Base-by-base conservation (phyloP, 2,888 invertebrate genomes). In the Trissoscelio sp. region DNA sequence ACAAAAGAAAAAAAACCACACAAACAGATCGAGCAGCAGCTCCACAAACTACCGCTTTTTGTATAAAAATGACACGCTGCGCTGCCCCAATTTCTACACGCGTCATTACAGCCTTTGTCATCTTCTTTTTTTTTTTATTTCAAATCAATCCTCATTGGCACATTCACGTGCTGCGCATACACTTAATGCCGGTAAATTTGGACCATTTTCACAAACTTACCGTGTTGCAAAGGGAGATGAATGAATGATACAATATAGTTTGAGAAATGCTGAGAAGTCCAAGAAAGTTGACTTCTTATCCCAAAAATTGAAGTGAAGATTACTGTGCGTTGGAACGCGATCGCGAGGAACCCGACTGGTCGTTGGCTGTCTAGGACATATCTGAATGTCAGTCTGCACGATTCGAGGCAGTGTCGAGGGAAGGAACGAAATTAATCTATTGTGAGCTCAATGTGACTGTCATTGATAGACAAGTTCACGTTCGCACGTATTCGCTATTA, bases 331-430 rank as follows among this genome's bases (percentile, higher is more conserved):
- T n/a, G n/a, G n/a, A n/a, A n/a, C 48, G 39, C 46, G 48, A 42
- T 53, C 24, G 20, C 22, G 39, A 51, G 51, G 16, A 77, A 79
- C 75, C 53, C 57, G 81, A 12, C 64, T 83, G 75, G 60, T 70
- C 77, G 75, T 48, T 79, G 77, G 81, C 82, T 82, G 83, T 83
- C 83, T 82, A 83, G 84, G 83, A 79, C 83, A 82, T 79, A 79
- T 84, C 83, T 83, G 86, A 85, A 86, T 86, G 86, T 85, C 85
- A 86, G 85, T 86, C 84, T 84, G 83, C 81, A 66, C 81, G 83
- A 83, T 83, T 83, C 74, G 80, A 77, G 55, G 75, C 62, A 78
- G 82, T 67, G 73, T 57, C 77, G 78, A 74, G 79, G 82, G 81
- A 75, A 75, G 60, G 64, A 64, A 78, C 66, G 69, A 62, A 75